A percentile compares a stretch with the other conserved stretches of the same genome.
These are phyloP conservation scores for Portevinia maculata DNA, from an alignment of 2,888 invertebrate species.

Conservation along the genomic window DNA sequence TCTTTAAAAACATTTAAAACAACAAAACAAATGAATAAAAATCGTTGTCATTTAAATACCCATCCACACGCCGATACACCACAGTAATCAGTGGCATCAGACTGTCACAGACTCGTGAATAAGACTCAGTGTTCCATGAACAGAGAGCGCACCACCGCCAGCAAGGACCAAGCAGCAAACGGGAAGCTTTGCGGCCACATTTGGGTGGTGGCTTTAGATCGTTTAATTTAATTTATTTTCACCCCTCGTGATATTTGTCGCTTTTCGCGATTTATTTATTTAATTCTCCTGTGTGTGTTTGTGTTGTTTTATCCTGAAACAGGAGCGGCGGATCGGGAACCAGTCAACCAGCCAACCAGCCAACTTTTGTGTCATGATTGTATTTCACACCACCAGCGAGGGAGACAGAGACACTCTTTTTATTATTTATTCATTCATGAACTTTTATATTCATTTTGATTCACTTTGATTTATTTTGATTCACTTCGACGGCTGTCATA, in stretches of 20 bases:
- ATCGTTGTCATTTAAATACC: slow-evolving; percentile 68
- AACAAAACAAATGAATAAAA: slow-evolving; percentile 33
- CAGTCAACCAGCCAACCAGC: slow-evolving; percentile 30
- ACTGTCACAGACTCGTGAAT: slow-evolving; percentile 51
- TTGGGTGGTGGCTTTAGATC: slow-evolving; percentile 64
- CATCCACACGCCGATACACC: slow-evolving; percentile 55
- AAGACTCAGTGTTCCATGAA: slow-evolving; percentile 39
- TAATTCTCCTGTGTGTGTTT: slow-evolving; percentile 41
- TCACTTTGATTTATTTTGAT: not conserved
- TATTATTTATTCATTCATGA: slow-evolving; percentile 42
- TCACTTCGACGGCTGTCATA: slow-evolving; percentile 14
- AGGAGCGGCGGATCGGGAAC: too few species aligned
- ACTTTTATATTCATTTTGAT: slow-evolving; percentile 34
- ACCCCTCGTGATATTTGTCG: slow-evolving; percentile 68
- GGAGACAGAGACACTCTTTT: slow-evolving; percentile 8
- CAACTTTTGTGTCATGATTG: slow-evolving; percentile 71
- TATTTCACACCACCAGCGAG: slow-evolving; percentile 55
- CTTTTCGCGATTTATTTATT: slow-evolving; percentile 73
- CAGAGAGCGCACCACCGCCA: not conserved
- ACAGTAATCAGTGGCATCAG: slow-evolving; percentile 58
- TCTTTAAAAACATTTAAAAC: slow-evolving; percentile 62
- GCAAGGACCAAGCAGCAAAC: not conserved
- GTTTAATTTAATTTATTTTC: slow-evolving; percentile 74
- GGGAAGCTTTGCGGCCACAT: slow-evolving; percentile 41
- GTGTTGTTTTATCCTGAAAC: not conserved